Percentiles rank a stretch among this genome's conserved stretches.
These are phyloP conservation scores for Labeo catla DNA, from an alignment of 2,113 vertebrate species.

Conservation along the genomic window DNA sequence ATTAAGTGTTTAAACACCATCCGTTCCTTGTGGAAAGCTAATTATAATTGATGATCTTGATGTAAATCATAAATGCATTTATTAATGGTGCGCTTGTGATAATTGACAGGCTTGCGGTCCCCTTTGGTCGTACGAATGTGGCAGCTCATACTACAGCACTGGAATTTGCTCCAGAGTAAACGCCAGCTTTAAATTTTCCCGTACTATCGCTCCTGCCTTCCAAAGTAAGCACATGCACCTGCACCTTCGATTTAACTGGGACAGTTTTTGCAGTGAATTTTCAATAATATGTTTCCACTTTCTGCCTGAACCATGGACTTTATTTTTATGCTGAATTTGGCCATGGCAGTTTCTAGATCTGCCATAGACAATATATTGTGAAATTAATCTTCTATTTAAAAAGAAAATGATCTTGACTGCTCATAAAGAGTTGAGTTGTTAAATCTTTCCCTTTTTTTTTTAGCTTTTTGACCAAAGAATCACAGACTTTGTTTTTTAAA, in stretches of 20 bases:
- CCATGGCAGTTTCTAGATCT: conserved; percentile 22
- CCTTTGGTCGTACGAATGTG: conserved; percentile 96
- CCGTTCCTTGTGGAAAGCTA: background rate
- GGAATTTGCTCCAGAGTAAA: conserved; percentile 92
- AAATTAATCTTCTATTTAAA: background rate
- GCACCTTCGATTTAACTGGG: conserved; percentile 35
- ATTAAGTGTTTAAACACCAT: conserved; percentile 3
- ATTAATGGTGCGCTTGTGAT: conserved; percentile 22
- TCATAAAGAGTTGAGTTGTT: background rate
- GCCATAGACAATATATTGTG: conserved; percentile 16
- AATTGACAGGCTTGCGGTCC: conserved; percentile 89
- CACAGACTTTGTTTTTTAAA: background rate
- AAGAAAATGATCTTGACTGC: conserved; percentile 20
- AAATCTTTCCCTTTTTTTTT: background rate
- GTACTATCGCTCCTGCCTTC: conserved; percentile 88
- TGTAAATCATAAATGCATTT: background rate
- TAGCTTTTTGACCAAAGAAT: background rate
- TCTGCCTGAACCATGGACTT: background rate
- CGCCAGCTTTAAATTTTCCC: conserved; percentile 88
- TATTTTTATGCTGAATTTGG: conserved; percentile 28
- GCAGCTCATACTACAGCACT: conserved; percentile 95
- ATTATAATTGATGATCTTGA: background rate
- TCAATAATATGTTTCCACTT: conserved; percentile 39
- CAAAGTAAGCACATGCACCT: conserved; percentile 81
- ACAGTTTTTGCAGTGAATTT: conserved; percentile 5